phyloP scores from a whole-genome alignment of 2,797 vertebrate genomes.

The Arctocebus calabarensis region DNA sequence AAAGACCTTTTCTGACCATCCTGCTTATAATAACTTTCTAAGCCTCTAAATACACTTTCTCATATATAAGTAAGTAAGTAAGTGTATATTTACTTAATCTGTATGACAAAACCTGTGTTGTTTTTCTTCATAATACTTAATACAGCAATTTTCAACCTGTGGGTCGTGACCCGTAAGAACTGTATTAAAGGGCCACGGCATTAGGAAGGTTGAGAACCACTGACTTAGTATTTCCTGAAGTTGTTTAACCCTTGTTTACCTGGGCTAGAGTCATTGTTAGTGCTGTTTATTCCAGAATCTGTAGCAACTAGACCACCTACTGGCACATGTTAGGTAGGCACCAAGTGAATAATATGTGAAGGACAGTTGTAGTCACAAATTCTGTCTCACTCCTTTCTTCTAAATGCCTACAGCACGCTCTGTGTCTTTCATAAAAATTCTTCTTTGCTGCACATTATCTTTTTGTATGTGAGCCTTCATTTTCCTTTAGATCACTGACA shows the following conservation, averaged over 20 bases:
- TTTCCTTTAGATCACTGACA: background rate
- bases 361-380: slow-evolving; percentile 25
- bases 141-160: too few species aligned
- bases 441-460: background rate
- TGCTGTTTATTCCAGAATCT: background rate
- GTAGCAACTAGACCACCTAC: background rate
- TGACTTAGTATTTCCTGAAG: background rate
- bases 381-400: background rate
- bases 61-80: too few species aligned
- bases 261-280: background rate
- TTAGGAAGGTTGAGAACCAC: too few species aligned
- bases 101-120: background rate
- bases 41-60: too few species aligned
- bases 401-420: background rate
- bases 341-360: background rate
- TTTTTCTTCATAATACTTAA: background rate
- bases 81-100: background rate
- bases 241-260: background rate
- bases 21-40: background rate
- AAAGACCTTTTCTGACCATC: background rate
- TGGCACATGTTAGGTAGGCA: background rate
- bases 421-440: background rate
- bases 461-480: background rate
- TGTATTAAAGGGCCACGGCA: too few species aligned
- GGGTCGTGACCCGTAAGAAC: too few species aligned